Conservation (phyloP, 2,797 vertebrate genomes). For the Phalanger gymnotis region DNA sequence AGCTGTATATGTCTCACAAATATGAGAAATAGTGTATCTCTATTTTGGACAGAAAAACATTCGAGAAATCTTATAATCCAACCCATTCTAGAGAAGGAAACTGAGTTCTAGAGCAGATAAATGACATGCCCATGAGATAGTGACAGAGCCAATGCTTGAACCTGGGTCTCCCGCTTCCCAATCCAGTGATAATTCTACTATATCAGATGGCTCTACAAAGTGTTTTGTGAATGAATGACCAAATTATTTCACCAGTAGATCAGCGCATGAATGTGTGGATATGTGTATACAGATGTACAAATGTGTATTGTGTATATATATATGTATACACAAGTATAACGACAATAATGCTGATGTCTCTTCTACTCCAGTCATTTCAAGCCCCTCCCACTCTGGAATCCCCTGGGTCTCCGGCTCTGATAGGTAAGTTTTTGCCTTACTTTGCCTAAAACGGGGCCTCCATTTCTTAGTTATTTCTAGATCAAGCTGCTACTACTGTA, state of each 20-base stretch:
- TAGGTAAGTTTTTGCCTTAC: background rate
- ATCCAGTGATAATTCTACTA: background rate
- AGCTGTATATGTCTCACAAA: background rate
- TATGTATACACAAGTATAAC: background rate
- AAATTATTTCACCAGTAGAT: background rate
- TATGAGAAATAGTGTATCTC: background rate
- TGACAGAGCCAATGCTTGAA: background rate
- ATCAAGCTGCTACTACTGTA: background rate
- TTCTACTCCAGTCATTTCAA: background rate
- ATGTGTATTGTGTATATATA: background rate
- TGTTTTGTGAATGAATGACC: background rate
- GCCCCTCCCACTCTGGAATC: background rate
- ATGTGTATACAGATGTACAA: background rate
- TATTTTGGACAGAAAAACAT: background rate
- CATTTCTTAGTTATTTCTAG: background rate
- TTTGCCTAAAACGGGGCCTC: background rate
- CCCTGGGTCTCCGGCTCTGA: background rate
- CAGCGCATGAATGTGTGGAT: background rate
- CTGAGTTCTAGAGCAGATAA: background rate
- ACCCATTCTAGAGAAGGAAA: background rate
- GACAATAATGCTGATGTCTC: background rate
- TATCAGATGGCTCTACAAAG: background rate
- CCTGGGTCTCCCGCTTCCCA: background rate
- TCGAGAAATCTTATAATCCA: background rate
- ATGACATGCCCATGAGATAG: background rate